These are phyloP conservation scores for Micrastur ruficollis DNA, from an alignment of 2,797 vertebrate species.

Conservation along the genomic window DNA sequence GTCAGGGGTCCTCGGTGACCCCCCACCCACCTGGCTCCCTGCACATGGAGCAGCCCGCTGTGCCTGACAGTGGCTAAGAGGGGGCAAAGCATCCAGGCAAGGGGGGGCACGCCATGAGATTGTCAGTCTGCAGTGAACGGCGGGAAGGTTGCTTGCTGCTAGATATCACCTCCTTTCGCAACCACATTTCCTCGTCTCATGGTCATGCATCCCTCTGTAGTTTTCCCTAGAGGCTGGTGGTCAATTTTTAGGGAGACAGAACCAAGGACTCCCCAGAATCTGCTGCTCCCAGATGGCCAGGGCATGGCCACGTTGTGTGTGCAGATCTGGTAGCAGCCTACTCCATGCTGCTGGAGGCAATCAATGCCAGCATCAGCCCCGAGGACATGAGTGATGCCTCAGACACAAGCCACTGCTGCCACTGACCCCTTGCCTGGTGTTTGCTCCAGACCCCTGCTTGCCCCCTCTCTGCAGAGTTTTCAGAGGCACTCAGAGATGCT, in stretches of 20 bases:
- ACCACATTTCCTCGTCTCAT: not conserved
- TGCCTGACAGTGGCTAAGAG: not conserved
- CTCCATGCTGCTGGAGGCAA: not conserved
- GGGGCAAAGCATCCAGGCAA: not conserved
- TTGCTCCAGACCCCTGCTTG: not conserved
- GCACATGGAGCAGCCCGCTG: rapidly evolving
- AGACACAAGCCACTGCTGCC: not conserved
- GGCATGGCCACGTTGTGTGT: not conserved
- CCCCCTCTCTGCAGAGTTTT: not conserved
- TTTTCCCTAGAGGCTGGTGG: not conserved
- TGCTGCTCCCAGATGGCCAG: not conserved
- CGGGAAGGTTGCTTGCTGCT: not conserved
- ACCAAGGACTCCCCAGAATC: not conserved
- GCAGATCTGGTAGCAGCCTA: no score
- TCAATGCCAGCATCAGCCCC: not conserved
- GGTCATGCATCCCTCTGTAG: not conserved
- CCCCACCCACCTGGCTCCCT: not conserved
- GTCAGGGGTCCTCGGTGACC: not conserved
- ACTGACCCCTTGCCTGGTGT: not conserved
- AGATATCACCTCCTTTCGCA: not conserved
- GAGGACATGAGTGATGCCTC: not conserved
- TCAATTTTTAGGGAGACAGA: not conserved
- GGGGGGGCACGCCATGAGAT: no score
- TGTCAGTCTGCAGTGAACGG: not conserved
- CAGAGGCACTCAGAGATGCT: not conserved